Evolutionary conservation across 2,888 invertebrate species (phyloP), one percentile per base, ranked within the genome.

Genomic region (Heliconius ismenius): DNA sequence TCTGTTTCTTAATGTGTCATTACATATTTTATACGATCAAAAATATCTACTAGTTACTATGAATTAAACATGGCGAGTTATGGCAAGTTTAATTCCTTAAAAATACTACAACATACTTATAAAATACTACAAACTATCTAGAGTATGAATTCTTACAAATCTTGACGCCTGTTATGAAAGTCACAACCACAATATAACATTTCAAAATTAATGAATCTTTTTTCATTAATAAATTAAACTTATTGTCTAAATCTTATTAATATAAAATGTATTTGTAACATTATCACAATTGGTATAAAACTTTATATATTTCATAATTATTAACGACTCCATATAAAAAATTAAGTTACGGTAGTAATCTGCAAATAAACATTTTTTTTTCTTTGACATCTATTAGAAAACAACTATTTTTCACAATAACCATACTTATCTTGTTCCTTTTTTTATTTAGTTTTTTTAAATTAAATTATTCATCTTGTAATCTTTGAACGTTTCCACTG

Each of bases 41-140:
- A 18, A n/a, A 70, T 43, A 70, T 58, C n/a, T 32, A 58, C 28
- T 32, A 43, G 10, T 15, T 67, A 36, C 36, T 74, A 64, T 36
- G 91, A 91, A 91, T 92, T 90, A 92, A 92, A 92, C 92, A 92
- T 92, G 90, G 91, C 91, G 86, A 86, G 80, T 79, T 89, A 93
- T 93, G 93, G 93, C 91, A 90, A 89, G 92, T 92, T 92, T 91
- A 92, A 92, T 91, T 91, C 90, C 82, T 84, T 86, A 84, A 81
- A 81, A 49, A 49, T 18, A 18, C 43, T 49, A 49, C 43, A 49
- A 49, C 6, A 6, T 49, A 49, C 18, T 49, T 49, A 49, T 82
- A 79, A 80, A 79, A 79, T 74, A 54, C 11, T 69, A 43, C 21
- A 28, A 63, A 43, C 68, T 73, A 68, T 28, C 21, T 24, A 63